Conservation (phyloP, 2,113 vertebrate genomes). For the Eulemur macaco region DNA sequence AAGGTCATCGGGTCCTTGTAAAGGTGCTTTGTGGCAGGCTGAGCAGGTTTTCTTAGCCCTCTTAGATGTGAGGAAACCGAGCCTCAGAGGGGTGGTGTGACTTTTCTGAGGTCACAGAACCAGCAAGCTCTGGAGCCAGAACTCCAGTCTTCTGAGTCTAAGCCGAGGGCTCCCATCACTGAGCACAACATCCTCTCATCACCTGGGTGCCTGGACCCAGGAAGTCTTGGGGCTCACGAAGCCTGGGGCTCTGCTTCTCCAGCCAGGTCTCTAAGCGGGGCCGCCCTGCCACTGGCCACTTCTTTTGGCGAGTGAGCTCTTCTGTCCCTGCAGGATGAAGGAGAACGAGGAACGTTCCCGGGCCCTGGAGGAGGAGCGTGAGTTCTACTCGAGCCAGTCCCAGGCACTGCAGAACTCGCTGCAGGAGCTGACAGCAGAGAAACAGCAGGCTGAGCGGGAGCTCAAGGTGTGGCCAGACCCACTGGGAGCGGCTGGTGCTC, state of each 20-base stretch:
- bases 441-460: conserved; percentile 94
- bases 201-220: neutral
- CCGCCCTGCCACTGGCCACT: no score
- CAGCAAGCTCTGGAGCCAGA: neutral
- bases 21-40: neutral
- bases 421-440: conserved; percentile 92
- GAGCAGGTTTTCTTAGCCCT: neutral
- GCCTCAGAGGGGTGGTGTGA: neutral
- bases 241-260: neutral
- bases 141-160: neutral
- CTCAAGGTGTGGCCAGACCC: conserved; percentile 89
- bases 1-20: no score
- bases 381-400: conserved; percentile 94
- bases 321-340: conserved; percentile 86
- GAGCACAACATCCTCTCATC: neutral
- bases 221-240: neutral
- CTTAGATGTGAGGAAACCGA: neutral
- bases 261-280: neutral
- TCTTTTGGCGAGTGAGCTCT: neutral
- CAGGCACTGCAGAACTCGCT: conserved; percentile 93
- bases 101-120: neutral
- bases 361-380: conserved; percentile 93
- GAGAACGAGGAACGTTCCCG: conserved; percentile 90
- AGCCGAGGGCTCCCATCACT: no score
- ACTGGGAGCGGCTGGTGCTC: accelerated